Evolutionary conservation across 37 sponge, comb jelly and placozoan species (phyloP).

Genomic region (Axinella damicornis): DNA sequence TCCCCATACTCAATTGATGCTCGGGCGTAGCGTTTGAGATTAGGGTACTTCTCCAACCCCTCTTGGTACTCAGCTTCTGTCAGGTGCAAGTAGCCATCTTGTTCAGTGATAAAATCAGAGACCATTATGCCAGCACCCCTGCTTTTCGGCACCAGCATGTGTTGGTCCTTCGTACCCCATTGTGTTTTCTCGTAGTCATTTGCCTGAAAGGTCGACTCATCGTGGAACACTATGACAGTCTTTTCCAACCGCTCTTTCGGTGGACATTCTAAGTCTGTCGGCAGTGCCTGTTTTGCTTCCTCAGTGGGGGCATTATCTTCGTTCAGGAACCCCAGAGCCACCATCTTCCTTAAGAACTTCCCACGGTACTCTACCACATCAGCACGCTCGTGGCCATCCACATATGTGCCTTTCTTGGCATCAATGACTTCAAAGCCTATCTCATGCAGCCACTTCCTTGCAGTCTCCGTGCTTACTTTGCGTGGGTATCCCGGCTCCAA

Average conservation of each 20-base stretch:
- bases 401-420: too few species aligned
- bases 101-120: slow-evolving; percentile 20
- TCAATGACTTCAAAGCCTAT: slow-evolving; percentile 13
- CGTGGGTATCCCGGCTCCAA: neutral
- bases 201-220: slow-evolving; percentile 3
- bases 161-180: slow-evolving; percentile 1
- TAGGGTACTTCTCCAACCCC: neutral
- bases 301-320: neutral
- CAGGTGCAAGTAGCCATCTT: slow-evolving; percentile 15
- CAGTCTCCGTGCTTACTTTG: slow-evolving; percentile 1
- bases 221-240: neutral
- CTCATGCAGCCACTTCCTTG: too few species aligned
- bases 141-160: neutral
- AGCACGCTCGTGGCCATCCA: too few species aligned
- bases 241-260: neutral
- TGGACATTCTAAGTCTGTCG: neutral
- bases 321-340: slow-evolving; percentile 13
- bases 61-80: neutral
- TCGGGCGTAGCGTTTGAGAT: neutral
- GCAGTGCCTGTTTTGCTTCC: too few species aligned
- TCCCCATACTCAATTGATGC: slow-evolving; percentile 34
- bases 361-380: too few species aligned
- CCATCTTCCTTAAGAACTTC: slow-evolving; percentile 12
- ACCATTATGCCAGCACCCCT: too few species aligned
- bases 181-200: neutral